These are phyloP conservation scores for Bombyx mandarina DNA, from an alignment of 1,140 invertebrate species.

Conservation along the genomic window DNA sequence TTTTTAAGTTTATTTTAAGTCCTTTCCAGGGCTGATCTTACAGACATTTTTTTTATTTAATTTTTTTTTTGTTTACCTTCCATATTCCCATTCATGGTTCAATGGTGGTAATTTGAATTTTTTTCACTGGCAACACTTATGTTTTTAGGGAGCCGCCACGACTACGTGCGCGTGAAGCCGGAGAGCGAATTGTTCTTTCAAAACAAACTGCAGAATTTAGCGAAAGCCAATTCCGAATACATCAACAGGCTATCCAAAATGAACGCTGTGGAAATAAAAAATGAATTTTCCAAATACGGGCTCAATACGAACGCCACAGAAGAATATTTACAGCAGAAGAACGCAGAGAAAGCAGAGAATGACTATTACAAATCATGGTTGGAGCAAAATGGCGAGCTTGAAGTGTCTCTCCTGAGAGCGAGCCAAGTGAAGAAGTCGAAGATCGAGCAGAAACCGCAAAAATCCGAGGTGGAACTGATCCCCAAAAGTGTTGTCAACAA, in stretches of 20 bases:
- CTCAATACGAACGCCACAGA: conserved; percentile 27
- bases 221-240: conserved; percentile 45
- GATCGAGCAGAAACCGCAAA: conserved; percentile 30
- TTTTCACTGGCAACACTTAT: conserved; percentile 3
- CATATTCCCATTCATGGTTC: conserved; percentile 57
- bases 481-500: conserved; percentile 31
- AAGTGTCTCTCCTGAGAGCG: conserved; percentile 56
- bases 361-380: conserved; percentile 67
- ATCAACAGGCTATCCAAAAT: conserved; percentile 50
- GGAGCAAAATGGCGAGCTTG: conserved; percentile 63
- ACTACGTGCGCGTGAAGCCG: conserved; percentile 49
- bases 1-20: conserved; percentile 16
- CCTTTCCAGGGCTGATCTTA: conserved; percentile 47
- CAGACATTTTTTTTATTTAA: conserved; percentile 42
- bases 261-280: conserved; percentile 43
- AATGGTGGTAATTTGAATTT: conserved; percentile 13
- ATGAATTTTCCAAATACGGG: conserved; percentile 55
- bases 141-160: conserved; percentile 32
- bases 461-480: conserved; percentile 56
- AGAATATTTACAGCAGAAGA: conserved; percentile 30
- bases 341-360: conserved; percentile 38
- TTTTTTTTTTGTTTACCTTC: conserved; percentile 1
- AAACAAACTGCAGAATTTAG: conserved; percentile 47
- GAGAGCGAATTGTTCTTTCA: conserved; percentile 60
- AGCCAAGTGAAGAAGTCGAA: conserved; percentile 41